phyloP scores from a whole-genome alignment of 2,888 invertebrate genomes.

The Rhodophaea formosa region DNA sequence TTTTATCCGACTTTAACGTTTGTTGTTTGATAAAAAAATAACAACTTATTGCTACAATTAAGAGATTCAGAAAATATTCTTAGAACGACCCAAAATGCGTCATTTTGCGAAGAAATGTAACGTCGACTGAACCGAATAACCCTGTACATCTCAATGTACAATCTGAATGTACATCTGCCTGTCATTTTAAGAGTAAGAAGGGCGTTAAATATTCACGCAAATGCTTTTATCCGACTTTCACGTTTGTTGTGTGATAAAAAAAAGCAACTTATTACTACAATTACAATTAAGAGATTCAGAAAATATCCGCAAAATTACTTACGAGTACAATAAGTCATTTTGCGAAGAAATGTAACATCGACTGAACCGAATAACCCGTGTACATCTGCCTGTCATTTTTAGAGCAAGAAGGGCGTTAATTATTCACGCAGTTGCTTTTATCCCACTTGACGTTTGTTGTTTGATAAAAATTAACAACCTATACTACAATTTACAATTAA shows the following conservation, averaged over 20 bases:
- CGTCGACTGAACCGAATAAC: background rate
- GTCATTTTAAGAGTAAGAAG: slow-evolving; percentile 9
- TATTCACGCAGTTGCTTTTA: slow-evolving; percentile 8
- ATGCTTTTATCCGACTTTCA: slow-evolving; percentile 3
- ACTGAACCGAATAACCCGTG: background rate
- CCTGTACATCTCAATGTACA: too few species aligned
- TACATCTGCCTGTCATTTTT: slow-evolving; percentile 20
- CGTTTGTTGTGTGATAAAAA: slow-evolving; percentile 11
- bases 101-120: background rate
- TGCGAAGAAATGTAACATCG: background rate
- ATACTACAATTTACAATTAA: too few species aligned
- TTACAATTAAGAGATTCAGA: too few species aligned
- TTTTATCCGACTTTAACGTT: slow-evolving; percentile 2
- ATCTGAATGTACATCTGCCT: slow-evolving; percentile 21
- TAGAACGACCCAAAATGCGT: too few species aligned
- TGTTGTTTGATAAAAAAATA: slow-evolving; percentile 11
- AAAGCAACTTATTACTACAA: too few species aligned
- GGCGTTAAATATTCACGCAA: slow-evolving; percentile 5
- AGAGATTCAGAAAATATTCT: too few species aligned
- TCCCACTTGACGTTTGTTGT: background rate
- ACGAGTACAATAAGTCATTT: too few species aligned
- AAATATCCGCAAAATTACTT: too few species aligned
- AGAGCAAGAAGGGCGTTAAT: slow-evolving; percentile 7
- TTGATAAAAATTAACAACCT: slow-evolving; percentile 24
- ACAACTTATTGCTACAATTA: too few species aligned